phyloP scores from a whole-genome alignment of 1,140 invertebrate species.

The Drosophila dunni region DNA sequence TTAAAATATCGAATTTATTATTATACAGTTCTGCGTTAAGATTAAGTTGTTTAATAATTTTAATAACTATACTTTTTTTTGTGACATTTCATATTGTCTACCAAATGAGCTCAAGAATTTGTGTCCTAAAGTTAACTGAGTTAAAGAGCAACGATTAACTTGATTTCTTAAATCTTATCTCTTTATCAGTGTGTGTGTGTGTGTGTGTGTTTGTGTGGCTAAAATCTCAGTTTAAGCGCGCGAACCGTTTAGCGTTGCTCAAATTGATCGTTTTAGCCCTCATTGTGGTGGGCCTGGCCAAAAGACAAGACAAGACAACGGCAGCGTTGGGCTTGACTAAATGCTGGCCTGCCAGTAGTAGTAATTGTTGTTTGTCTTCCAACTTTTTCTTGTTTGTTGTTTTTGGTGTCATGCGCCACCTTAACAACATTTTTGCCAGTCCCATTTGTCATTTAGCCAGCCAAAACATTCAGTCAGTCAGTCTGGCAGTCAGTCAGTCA shows the following conservation, averaged over 20 bases:
- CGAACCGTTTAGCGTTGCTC: conserved; percentile 38
- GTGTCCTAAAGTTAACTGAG: too few species aligned
- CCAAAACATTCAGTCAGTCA: conserved; percentile 40
- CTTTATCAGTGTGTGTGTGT: too few species aligned
- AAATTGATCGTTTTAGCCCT: conserved; percentile 25
- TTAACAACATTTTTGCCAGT: conserved; percentile 77
- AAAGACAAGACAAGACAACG: conserved; percentile 21
- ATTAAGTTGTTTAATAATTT: too few species aligned
- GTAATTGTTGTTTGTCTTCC: conserved; percentile 51
- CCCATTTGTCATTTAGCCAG: conserved; percentile 71
- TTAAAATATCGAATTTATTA: too few species aligned
- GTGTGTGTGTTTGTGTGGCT: background rate
- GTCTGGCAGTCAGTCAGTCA: conserved; percentile 29
- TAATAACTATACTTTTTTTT: too few species aligned
- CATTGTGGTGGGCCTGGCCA: conserved; percentile 32
- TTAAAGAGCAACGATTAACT: too few species aligned
- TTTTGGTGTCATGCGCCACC: conserved; percentile 76
- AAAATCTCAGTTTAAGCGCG: conserved; percentile 24
- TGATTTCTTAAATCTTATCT: too few species aligned
- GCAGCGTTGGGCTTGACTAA: conserved; percentile 65
- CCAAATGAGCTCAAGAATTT: too few species aligned
- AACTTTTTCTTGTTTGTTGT: conserved; percentile 36
- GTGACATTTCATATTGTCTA: too few species aligned
- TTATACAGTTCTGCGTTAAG: too few species aligned
- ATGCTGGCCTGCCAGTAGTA: conserved; percentile 70